A percentile compares a stretch with the other conserved stretches of the same genome.
These are phyloP conservation scores for Volucella bombylans DNA, from an alignment of 2,888 invertebrate genomes.

Conservation along the genomic window DNA sequence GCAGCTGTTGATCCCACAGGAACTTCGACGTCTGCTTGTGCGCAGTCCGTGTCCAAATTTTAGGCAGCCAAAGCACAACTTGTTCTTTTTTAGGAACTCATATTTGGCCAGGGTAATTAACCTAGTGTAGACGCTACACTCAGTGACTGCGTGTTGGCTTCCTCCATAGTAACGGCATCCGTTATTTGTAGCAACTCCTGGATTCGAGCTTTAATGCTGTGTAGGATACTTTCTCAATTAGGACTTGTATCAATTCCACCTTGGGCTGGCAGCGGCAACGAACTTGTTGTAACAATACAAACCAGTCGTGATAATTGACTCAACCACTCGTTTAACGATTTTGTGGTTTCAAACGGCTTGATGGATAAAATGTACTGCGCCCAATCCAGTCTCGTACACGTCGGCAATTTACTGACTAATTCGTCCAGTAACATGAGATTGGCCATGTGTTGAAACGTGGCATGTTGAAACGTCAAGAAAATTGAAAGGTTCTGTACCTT, in stretches of 20 bases:
- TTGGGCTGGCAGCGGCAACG: neutral
- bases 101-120: neutral
- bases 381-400: too few relatives aligned
- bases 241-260: neutral
- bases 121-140: neutral
- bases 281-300: neutral
- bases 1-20: neutral
- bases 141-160: neutral
- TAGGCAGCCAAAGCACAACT: slow-evolving; percentile 1
- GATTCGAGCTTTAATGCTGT: neutral
- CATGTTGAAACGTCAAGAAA: too few relatives aligned
- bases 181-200: neutral
- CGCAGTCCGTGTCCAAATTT: neutral
- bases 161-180: neutral
- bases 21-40: neutral
- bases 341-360: neutral
- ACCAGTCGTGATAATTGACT: neutral
- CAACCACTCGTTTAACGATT: neutral
- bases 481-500: too few relatives aligned
- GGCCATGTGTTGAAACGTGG: too few relatives aligned
- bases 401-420: too few relatives aligned
- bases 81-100: neutral
- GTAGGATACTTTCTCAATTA: neutral
- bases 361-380: too few relatives aligned
- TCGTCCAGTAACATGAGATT: too few relatives aligned